Evolutionary conservation across 64 coral and sea anemone genomes (phyloP).

Genomic region (Catalaphyllia jardinei): DNA sequence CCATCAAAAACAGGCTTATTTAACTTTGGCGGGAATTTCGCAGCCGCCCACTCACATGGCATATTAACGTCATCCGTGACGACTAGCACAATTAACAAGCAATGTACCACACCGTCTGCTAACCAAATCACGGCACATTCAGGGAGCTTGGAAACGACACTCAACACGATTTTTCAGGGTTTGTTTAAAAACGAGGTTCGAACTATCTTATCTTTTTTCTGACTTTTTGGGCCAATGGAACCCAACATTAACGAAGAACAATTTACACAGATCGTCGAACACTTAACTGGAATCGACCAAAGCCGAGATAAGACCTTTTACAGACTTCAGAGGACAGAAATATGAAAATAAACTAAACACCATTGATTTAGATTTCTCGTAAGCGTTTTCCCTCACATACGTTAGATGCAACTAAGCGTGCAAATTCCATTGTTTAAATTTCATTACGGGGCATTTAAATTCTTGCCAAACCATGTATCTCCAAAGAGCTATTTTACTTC

Average conservation of each 20-base stretch:
- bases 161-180: neutral
- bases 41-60: neutral
- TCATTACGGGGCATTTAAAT: neutral
- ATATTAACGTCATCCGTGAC: slow-evolving; percentile 27
- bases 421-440: neutral
- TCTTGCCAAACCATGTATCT: neutral
- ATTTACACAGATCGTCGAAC: too few relatives aligned
- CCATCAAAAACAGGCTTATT: neutral
- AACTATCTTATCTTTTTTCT: neutral
- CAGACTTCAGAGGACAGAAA: too few relatives aligned
- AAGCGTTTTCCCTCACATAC: neutral
- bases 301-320: too few relatives aligned
- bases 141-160: neutral
- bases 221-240: too few relatives aligned
- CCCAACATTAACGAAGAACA: too few relatives aligned
- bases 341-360: too few relatives aligned
- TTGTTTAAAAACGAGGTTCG: neutral
- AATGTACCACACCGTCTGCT: neutral
- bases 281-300: too few relatives aligned
- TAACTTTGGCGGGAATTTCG: slow-evolving; percentile 8
- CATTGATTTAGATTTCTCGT: too few relatives aligned
- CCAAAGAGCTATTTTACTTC: neutral
- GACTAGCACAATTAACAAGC: neutral
- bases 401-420: slow-evolving; percentile 6
- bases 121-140: neutral